Evolutionary conservation across 2,888 invertebrate species (phyloP).

Genomic region (Chouioia cunea): DNA sequence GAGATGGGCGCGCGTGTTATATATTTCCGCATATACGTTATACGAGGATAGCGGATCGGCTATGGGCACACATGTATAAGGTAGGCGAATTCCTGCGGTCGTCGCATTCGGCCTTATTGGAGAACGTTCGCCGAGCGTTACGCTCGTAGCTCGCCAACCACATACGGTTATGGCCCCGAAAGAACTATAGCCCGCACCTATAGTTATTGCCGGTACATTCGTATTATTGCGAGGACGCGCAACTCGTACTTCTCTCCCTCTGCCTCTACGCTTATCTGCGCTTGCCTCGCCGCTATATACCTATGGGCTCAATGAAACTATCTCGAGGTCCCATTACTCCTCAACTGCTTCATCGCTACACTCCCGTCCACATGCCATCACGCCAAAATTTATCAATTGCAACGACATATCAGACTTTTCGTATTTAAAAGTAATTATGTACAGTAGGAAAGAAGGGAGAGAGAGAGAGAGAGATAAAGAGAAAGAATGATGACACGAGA

Average conservation of each 20-base stretch:
- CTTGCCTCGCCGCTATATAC: too few species aligned
- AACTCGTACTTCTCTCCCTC: slow-evolving; percentile 27
- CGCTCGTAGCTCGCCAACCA: slow-evolving; percentile 61
- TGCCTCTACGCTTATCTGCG: slow-evolving; percentile 2
- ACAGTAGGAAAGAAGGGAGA: too few species aligned
- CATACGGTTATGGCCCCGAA: slow-evolving; percentile 62
- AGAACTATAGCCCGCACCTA: slow-evolving; percentile 55
- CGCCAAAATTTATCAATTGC: neutral
- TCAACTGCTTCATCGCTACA: neutral
- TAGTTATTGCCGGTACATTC: slow-evolving; percentile 36
- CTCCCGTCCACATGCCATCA: too few species aligned
- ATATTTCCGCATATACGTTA: too few species aligned
- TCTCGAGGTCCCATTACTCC: slow-evolving; percentile 49
- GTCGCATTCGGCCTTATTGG: slow-evolving; percentile 63
- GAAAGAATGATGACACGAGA: slow-evolving; percentile 26
- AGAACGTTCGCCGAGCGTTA: slow-evolving; percentile 62
- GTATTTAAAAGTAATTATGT: too few species aligned
- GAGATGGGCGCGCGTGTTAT: too few species aligned
- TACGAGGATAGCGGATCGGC: too few species aligned
- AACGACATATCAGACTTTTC: too few species aligned
- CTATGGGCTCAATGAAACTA: too few species aligned
- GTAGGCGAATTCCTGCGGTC: slow-evolving; percentile 44
- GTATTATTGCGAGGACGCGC: slow-evolving; percentile 25
- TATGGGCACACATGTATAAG: too few species aligned
- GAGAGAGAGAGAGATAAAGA: too few species aligned